Conservation (phyloP, 2,888 invertebrate species). For the Eretmocerus hayati region DNA sequence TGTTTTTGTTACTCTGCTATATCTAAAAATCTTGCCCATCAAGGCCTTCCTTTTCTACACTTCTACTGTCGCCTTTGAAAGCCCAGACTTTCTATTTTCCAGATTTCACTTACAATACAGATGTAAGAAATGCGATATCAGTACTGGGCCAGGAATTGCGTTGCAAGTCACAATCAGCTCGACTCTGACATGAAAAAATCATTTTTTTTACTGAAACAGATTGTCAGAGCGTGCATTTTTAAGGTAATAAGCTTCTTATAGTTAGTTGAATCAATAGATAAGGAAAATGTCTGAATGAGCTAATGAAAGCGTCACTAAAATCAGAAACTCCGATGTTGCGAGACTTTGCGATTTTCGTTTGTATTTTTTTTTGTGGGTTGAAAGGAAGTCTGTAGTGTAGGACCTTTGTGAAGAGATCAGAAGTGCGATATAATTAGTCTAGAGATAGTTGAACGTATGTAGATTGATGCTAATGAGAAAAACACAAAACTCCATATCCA, state of each 20-base stretch:
- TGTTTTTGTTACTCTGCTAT: no score
- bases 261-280: conserved; percentile 42
- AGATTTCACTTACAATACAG: conserved; percentile 8
- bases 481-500: no score
- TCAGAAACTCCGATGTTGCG: conserved; percentile 26
- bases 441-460: conserved; percentile 13
- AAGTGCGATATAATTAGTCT: conserved; percentile 14
- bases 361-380: conserved; percentile 10
- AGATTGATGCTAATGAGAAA: conserved; percentile 19
- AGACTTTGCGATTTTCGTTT: conserved; percentile 5
- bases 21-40: no score
- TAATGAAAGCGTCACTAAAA: conserved; percentile 9
- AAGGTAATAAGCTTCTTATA: conserved; percentile 42
- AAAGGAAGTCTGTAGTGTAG: conserved; percentile 18
- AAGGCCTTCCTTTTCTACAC: conserved; percentile 10
- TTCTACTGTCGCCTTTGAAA: conserved; percentile 13
- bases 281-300: conserved; percentile 27
- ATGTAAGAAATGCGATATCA: conserved; percentile 28
- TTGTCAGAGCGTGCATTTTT: conserved; percentile 46
- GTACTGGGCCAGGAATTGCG: conserved; percentile 47
- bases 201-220: conserved; percentile 29
- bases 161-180: conserved; percentile 49
- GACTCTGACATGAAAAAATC: conserved; percentile 45
- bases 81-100: conserved; percentile 13
- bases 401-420: conserved; percentile 20